Evolutionary conservation across 2,888 invertebrate species (phyloP).

Genomic region (Drosophila greeni): DNA sequence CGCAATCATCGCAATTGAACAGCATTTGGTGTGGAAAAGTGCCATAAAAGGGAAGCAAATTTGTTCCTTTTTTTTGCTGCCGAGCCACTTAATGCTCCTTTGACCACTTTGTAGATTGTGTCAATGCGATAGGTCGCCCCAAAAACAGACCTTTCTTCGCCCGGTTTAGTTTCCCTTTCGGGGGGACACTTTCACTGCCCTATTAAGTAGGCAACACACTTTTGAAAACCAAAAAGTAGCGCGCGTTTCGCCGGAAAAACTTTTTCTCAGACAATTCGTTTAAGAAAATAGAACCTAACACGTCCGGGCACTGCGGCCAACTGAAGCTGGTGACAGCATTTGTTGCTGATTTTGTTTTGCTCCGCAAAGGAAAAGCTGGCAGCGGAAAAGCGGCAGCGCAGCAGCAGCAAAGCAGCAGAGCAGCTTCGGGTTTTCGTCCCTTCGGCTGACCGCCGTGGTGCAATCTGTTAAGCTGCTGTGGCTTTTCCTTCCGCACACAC

Average conservation of each 20-base stretch:
- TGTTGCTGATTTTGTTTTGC: slow-evolving; percentile 72
- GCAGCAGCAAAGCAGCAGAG: slow-evolving; percentile 30
- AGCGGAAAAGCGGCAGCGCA: slow-evolving; percentile 47
- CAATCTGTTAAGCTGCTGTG: slow-evolving; percentile 9
- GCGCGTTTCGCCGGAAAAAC: slow-evolving; percentile 16
- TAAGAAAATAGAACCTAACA: slow-evolving; percentile 48
- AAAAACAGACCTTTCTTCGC: slow-evolving; percentile 42
- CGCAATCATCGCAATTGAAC: slow-evolving; percentile 68
- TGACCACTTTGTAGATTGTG: slow-evolving; percentile 68
- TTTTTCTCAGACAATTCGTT: background rate
- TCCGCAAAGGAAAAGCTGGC: slow-evolving; percentile 26
- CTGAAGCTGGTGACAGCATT: slow-evolving; percentile 67
- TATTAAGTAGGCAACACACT: slow-evolving; percentile 47
- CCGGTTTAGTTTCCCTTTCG: slow-evolving; percentile 17
- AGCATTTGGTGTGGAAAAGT: slow-evolving; percentile 66
- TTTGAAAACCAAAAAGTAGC: slow-evolving; percentile 48
- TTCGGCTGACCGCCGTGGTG: slow-evolving; percentile 38
- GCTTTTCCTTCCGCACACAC: slow-evolving; percentile 2
- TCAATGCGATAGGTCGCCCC: slow-evolving; percentile 52
- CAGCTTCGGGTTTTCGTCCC: slow-evolving; percentile 47
- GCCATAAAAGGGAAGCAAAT: slow-evolving; percentile 60
- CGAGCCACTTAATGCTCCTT: slow-evolving; percentile 54
- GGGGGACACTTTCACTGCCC: slow-evolving; percentile 38
- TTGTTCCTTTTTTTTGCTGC: slow-evolving; percentile 39
- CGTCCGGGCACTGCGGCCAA: slow-evolving; percentile 69